Base-by-base conservation (phyloP, 2,797 vertebrate species). In the Epinephelus coioides region DNA sequence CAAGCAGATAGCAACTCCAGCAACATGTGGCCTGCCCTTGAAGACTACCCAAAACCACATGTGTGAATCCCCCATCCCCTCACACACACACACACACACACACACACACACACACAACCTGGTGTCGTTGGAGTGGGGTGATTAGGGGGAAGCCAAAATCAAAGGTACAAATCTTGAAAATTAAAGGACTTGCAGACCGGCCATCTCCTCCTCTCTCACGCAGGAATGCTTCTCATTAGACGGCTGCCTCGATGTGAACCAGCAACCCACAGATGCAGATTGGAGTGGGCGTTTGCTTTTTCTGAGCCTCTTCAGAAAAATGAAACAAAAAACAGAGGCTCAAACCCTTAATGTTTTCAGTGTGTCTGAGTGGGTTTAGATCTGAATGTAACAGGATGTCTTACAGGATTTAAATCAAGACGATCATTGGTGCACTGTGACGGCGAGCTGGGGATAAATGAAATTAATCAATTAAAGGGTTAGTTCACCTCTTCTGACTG, bases 91-190 rank as follows among this genome's bases (percentile, higher is more conserved):
- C 4, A 27, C 27, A 5, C 27, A 5, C 27, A 30, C 69, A 75
- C 61, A 59, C 69, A 60, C 77, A 81, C 67, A 43, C 72, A 54
- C 21, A 61, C 19, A 44, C 61, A 69, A 73, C 73, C 82, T 79
- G 79, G 54, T 85, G 82, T 83, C 40, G 70, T 43, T 85, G 78
- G 60, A 89, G 75, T 53, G 38, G 68, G 70, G 74, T 86, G 85
- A 90, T 91, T 89, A 89, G 82, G 81, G 84, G 81, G 84, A 92
- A 86, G 86, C 81, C 82, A 80, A 83, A 91, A 93, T 94, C 91
- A 92, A 93, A 95, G 92, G 86, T 88, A 82, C 89, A 90, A 87
- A 89, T 91, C 79, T 77, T 64, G 77, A 77, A 93, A 94, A 94
- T 94, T 84, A 93, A 88, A 94, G 92, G 90, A 86, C 87, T 85